Percentiles rank a stretch among this genome's conserved stretches.
These are phyloP conservation scores for Andrena trimmerana DNA, from an alignment of 2,888 invertebrate species.

Conservation along the genomic window DNA sequence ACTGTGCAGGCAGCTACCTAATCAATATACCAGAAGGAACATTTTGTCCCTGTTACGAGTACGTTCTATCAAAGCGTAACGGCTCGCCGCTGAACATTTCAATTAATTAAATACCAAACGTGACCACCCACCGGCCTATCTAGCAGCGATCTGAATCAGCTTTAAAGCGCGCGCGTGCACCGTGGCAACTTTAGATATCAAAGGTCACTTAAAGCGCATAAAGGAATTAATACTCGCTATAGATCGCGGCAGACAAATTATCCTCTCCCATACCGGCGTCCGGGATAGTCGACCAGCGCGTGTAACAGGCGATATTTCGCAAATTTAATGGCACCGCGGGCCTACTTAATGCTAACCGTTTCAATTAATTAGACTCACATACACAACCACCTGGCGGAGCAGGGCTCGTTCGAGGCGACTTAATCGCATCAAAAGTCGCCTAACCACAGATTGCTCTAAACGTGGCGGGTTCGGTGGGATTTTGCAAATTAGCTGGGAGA, in stretches of 20 bases:
- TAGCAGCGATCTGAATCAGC: slow-evolving; percentile 54
- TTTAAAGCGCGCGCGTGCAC: slow-evolving; percentile 10
- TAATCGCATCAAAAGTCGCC: slow-evolving; percentile 1
- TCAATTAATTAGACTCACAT: slow-evolving; percentile 40
- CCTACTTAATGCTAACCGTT: slow-evolving; percentile 15
- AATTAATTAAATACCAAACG: slow-evolving; percentile 65
- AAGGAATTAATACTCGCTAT: slow-evolving; percentile 38
- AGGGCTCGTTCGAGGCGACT: background rate
- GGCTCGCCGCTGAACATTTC: slow-evolving; percentile 54
- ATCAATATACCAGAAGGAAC: slow-evolving; percentile 60
- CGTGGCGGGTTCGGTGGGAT: background rate
- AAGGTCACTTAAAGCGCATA: slow-evolving; percentile 51
- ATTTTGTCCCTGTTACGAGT: slow-evolving; percentile 39
- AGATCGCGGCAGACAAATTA: slow-evolving; percentile 48
- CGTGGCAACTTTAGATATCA: slow-evolving; percentile 35
- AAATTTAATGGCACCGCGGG: slow-evolving; percentile 36
- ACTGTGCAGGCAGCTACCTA: slow-evolving; percentile 30
- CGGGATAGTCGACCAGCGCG: slow-evolving; percentile 28
- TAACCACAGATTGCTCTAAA: background rate
- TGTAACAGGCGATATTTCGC: slow-evolving; percentile 37
- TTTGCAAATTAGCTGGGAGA: slow-evolving; percentile 14
- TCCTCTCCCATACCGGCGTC: slow-evolving; percentile 13
- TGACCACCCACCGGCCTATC: slow-evolving; percentile 62
- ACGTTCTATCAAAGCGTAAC: slow-evolving; percentile 57
- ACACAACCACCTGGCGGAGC: slow-evolving; percentile 4